A percentile compares a stretch with the other conserved stretches of the same genome.
phyloP scores from a whole-genome alignment of 2,113 vertebrate genomes.

The Alosa alosa region DNA sequence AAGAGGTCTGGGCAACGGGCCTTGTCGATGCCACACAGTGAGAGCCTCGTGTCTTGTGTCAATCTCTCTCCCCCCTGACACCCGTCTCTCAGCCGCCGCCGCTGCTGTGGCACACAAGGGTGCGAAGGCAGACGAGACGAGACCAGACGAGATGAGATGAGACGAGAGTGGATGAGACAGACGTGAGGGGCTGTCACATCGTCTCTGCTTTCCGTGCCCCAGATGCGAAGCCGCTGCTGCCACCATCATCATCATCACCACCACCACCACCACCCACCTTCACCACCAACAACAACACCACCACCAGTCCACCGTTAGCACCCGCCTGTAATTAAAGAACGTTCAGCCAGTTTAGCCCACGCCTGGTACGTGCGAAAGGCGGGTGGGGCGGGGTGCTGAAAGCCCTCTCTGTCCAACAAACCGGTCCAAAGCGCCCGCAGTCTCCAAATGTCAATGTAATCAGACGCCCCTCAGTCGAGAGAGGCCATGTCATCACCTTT shows the following conservation, averaged over 20 bases:
- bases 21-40: constrained; percentile 32
- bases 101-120: constrained; percentile 8
- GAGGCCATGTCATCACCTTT: neutral
- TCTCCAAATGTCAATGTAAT: constrained; percentile 17
- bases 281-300: neutral
- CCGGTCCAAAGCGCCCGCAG: neutral
- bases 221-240: constrained; percentile 9
- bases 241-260: neutral
- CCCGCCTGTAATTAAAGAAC: constrained; percentile 51
- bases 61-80: constrained; percentile 49
- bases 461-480: neutral
- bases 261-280: neutral
- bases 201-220: constrained; percentile 49
- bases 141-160: constrained; percentile 32
- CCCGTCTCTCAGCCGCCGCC: constrained; percentile 42
- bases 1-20: constrained; percentile 21
- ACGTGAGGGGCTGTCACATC: constrained; percentile 55
- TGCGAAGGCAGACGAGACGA: neutral
- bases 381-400: constrained; percentile 31
- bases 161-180: constrained; percentile 56
- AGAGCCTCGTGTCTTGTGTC: constrained; percentile 47
- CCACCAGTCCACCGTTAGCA: neutral
- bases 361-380: constrained; percentile 59
- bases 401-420: neutral
- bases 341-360: constrained; percentile 64